A percentile compares a stretch with the other conserved stretches of the same genome.
Evolutionary conservation across 2,888 invertebrate genomes (phyloP).

Genomic region (Liodrosophila aerea): DNA sequence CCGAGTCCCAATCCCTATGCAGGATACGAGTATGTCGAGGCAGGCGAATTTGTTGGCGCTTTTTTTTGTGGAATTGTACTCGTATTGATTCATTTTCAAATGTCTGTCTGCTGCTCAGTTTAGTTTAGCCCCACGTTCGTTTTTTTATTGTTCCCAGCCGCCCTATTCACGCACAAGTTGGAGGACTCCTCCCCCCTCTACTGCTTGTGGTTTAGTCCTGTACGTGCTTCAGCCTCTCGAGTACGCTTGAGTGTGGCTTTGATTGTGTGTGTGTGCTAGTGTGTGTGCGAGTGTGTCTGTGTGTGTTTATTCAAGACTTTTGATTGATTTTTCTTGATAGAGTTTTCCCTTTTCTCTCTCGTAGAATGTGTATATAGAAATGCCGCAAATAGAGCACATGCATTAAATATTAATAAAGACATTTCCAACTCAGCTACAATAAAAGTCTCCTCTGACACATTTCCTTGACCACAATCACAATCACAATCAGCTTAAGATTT

Average conservation of each 20-base stretch:
- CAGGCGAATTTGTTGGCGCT: slow-evolving; percentile 15
- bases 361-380: slow-evolving; percentile 3
- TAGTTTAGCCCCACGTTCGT: slow-evolving; percentile 39
- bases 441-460: no score
- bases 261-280: slow-evolving; percentile 21
- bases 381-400: slow-evolving; percentile 36
- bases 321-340: slow-evolving; percentile 61
- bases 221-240: slow-evolving; percentile 43
- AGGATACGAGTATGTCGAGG: background rate
- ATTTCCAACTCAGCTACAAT: background rate
- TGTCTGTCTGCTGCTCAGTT: slow-evolving; percentile 19
- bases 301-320: slow-evolving; percentile 62
- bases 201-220: slow-evolving; percentile 39
- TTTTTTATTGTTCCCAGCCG: slow-evolving; percentile 77
- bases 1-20: background rate
- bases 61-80: slow-evolving; percentile 27
- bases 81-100: slow-evolving; percentile 62
- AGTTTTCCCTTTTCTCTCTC: slow-evolving; percentile 13
- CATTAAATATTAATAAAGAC: slow-evolving; percentile 49
- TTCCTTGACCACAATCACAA: no score
- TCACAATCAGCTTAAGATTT: background rate
- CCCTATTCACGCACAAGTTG: slow-evolving; percentile 52
- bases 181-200: background rate
- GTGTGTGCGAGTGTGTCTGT: slow-evolving; percentile 37
- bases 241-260: slow-evolving; percentile 22